Conservation (phyloP, 2,113 vertebrate genomes). For the Picathartes gymnocephalus region DNA sequence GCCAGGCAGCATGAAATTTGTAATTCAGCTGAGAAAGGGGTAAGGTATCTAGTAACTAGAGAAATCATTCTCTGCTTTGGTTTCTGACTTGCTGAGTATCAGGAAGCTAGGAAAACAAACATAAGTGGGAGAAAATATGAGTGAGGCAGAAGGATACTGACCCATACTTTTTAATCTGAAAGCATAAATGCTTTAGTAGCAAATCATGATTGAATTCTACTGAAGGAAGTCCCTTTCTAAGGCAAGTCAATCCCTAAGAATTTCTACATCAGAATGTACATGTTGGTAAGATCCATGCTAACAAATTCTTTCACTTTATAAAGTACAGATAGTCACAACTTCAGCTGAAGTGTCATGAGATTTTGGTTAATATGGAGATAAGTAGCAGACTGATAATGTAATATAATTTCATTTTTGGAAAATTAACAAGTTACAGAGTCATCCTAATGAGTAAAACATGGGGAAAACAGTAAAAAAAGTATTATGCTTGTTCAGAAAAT, state of each 20-base stretch:
- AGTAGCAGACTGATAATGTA: neutral
- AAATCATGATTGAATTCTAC: neutral
- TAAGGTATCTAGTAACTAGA: neutral
- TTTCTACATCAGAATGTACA: neutral
- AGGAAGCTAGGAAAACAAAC: neutral
- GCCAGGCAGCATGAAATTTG: neutral
- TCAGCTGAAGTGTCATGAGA: neutral
- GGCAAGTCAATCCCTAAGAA: neutral
- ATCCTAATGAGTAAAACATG: neutral
- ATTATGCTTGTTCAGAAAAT: neutral
- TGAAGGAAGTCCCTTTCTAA: neutral
- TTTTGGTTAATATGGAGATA: neutral
- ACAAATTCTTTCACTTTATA: neutral
- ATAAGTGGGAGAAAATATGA: neutral
- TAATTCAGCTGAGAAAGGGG: neutral
- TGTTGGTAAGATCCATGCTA: neutral
- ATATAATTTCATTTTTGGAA: neutral
- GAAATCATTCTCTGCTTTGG: neutral
- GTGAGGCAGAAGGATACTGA: neutral
- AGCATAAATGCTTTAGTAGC: neutral
- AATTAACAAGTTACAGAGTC: neutral
- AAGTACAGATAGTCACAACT: neutral
- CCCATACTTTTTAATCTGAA: neutral
- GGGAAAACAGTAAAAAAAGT: neutral
- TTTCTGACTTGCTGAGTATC: neutral